Conservation (phyloP, 53 echinoderm and acorn worm genomes). For the Zoroaster sp. region DNA sequence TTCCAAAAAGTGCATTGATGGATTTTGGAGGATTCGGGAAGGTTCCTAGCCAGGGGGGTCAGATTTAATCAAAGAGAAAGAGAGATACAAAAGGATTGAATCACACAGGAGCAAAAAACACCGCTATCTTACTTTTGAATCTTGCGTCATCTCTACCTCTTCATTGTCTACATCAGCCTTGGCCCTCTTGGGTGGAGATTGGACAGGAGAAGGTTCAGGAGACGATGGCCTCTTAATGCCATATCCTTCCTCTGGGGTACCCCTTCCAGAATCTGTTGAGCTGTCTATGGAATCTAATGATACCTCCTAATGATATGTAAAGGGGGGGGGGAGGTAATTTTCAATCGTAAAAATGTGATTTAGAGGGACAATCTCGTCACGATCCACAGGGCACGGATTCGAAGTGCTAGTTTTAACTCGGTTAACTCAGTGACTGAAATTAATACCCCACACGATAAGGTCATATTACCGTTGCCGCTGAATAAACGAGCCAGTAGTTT, state of each 20-base stretch:
- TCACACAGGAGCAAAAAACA: too few relatives aligned
- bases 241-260: conserved; percentile 30
- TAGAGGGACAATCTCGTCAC: neutral
- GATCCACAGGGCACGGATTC: neutral
- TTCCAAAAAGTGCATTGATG: too few relatives aligned
- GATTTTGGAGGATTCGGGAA: too few relatives aligned
- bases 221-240: conserved; percentile 29
- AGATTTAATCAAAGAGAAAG: too few relatives aligned
- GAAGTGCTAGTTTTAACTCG: neutral
- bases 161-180: conserved; percentile 8
- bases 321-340: neutral
- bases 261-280: conserved; percentile 18
- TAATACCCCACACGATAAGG: too few relatives aligned
- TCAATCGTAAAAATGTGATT: neutral
- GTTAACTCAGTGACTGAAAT: neutral
- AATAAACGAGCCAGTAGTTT: neutral
- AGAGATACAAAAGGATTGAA: too few relatives aligned
- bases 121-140: too few relatives aligned
- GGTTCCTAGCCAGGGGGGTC: too few relatives aligned
- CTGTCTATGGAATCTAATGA: conserved; percentile 36
- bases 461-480: neutral
- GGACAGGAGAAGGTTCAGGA: conserved; percentile 35
- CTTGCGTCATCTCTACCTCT: neutral
- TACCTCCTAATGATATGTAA: neutral
- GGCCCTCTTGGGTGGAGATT: conserved; percentile 42